Evolutionary conservation across 2,888 invertebrate species (phyloP), one percentile per base, ranked within the genome.

Genomic region (Cantharis lateralis): DNA sequence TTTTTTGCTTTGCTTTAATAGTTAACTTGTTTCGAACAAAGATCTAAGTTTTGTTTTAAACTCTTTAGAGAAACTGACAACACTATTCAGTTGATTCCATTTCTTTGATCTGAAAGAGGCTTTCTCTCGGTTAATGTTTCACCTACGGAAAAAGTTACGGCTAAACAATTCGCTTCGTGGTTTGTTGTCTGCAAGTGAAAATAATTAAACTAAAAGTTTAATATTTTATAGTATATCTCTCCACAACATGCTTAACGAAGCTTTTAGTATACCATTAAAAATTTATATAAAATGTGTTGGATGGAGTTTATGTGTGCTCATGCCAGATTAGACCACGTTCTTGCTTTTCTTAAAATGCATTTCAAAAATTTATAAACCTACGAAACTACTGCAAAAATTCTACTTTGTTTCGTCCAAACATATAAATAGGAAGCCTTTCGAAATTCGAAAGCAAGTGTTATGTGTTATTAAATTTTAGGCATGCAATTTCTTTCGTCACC

Each of bases 401-500:
- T 32, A 32, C 32, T 32, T 3, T 32, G 13, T 32, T 32, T 32
- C 13, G 0, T 5, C 1, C 32, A n/a, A 32, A 13, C 13, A n/a
- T 32, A 4, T 32, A 32, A 32, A 48, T 48, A 7, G 48, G 48
- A 48, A 48, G 48, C 1, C n/a, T 48, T 48, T n/a, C 48, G n/a
- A 48, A 48, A 48, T 66, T 13, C 11, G 24, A 62, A 69, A 71
- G 62, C 66, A 71, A 71, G 76, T 76, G 76, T 26, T 32, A 61
- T 62, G 68, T 70, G 71, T 76, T 76, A 76, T 76, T 72, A 70
- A 68, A 62, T 26, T 26, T 20, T 64, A 15, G 62, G 63, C 76
- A 76, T 76, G 76, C 76, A 72, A 76, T 69, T 72, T 69, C 76
- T 76, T 76, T 76, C 76, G 69, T 72, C 76, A 72, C 71, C 32